Base-by-base conservation (phyloP, 2,113 vertebrate species). In the Synodontis membranacea region DNA sequence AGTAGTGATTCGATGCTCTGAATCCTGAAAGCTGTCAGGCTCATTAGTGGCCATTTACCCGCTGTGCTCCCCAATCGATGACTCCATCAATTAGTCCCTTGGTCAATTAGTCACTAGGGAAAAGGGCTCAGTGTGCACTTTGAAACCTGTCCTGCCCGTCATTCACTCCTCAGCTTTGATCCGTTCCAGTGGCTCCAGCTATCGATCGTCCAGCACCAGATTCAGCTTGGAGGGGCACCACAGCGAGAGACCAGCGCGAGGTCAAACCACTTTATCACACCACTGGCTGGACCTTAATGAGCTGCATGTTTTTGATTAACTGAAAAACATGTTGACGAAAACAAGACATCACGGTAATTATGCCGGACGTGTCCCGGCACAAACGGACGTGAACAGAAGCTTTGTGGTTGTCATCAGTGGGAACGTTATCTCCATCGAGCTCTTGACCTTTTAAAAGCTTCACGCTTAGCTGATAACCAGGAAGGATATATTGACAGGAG, bases 61-160 rank as follows among this genome's bases (percentile, higher is more conserved):
- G 81, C 84, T 82, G 86, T 6, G 86, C 72, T 87, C 75, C 54
- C n/a, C 74, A 86, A 91, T 92, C 84, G 74, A 87, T 91, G 85
- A 58, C 68, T 39, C 84, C 83, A 80, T 90, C 91, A 90, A 88
- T 91, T 88, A 89, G 83, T 88, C 87, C 80, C 86, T 88, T 50
- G 82, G 52, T 88, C 88, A 90, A 84, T 91, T 89, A 89, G 64
- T 87, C 82, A 78, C 72, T 42, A 34, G 84, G 76, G 86, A 37
- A 76, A 78, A 83, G 50, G 88, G n/a, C 86, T 83, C 60, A 88
- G 70, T 54, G 83, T 74, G 68, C 80, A 74, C 62, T 84, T 70
- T 80, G 66, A 76, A 88, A 70, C 87, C 48, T 52, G 83, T 62
- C 34, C 31, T 44, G 86, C 84, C 79, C 42, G 88, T 90, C 87